Evolutionary conservation across 92 coral and sea anemone species (phyloP), one percentile per base, ranked within the genome.

Genomic region (Palythoa heliodiscus): DNA sequence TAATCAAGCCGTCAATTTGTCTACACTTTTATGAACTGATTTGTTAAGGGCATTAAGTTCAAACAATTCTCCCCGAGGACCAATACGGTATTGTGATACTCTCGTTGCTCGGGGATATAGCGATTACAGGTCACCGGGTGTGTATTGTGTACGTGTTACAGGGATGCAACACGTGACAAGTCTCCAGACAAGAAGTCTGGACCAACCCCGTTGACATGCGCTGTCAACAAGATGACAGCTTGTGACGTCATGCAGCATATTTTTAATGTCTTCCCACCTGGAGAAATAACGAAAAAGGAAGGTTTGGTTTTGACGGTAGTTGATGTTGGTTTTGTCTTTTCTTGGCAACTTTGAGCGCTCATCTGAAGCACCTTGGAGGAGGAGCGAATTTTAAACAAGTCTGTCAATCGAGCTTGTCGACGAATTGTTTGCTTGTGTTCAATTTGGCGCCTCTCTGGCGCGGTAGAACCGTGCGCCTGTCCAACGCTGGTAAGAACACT

Each of bases 361-460:
- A 17, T 63, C 20, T 23, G 61, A 80, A 80, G 14, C 72, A 66
- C 5, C 57, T 66, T 24, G 58, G 72, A 80, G 75, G 58, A 80
- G 61, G 74, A 66, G 84, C 64, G 70, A 64, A 80, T 64, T 52
- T 39, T 29, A 24, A 66, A 58, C 74, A 24, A 66, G 43, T 47
- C 74, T 68, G 47, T 66, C 50, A 24, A 68, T 29, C 84, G 9
- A 80, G 74, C 84, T 80, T 80, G 84, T 80, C 73, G 64, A 64
- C 25, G 73, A 79, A 47, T 90, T 90, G 93, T 87, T 90, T 90
- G 86, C 77, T 77, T 87, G 85, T 83, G 79, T 88, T 87, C 77
- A 83, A 58, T 83, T 60, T 86, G 90, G 91, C 87, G 93, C 84
- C 93, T 82, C 50, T 61, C 35, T 61, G 93, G 91, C 93, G 90